Conservation (phyloP, 1,140 invertebrate species). For the Berghia stephanieae region DNA sequence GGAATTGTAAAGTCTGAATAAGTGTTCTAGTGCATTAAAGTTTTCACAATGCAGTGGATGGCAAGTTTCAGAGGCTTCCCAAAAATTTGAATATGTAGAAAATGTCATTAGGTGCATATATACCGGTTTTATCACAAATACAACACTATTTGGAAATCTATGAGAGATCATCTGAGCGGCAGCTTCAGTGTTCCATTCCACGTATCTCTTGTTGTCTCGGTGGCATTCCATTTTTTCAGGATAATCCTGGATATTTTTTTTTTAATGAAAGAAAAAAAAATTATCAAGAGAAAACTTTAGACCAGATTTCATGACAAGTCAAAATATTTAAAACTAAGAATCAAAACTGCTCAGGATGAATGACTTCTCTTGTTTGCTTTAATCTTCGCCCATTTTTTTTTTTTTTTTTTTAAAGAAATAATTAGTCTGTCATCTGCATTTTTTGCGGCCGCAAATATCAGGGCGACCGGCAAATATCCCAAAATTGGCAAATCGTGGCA, state of each 20-base stretch:
- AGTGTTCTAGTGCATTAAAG: conserved; percentile 67
- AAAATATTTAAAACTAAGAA: too few species aligned
- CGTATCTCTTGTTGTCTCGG: conserved; percentile 77
- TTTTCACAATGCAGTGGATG: conserved; percentile 71
- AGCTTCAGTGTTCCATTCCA: conserved; percentile 81
- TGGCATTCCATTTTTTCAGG: conserved; percentile 80
- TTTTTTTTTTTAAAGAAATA: too few species aligned
- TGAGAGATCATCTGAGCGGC: conserved; percentile 75
- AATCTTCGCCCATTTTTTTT: too few species aligned
- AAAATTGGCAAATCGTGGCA: too few species aligned
- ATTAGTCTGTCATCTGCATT: too few species aligned
- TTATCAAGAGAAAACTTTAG: too few species aligned
- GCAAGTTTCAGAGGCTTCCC: conserved; percentile 76
- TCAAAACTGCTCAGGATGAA: too few species aligned
- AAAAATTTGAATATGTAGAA: conserved; percentile 88
- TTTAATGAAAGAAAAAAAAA: too few species aligned
- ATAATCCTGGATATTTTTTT: conserved; percentile 85
- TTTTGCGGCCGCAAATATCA: too few species aligned
- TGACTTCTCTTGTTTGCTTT: too few species aligned
- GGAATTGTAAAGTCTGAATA: conserved; percentile 67
- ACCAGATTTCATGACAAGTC: too few species aligned
- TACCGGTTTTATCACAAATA: conserved; percentile 79
- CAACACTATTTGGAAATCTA: conserved; percentile 76
- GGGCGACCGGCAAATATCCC: too few species aligned
- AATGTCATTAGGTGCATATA: conserved; percentile 84